These are phyloP conservation scores for Ctenicera cuprea DNA, from an alignment of 2,888 invertebrate genomes.

Conservation along the genomic window DNA sequence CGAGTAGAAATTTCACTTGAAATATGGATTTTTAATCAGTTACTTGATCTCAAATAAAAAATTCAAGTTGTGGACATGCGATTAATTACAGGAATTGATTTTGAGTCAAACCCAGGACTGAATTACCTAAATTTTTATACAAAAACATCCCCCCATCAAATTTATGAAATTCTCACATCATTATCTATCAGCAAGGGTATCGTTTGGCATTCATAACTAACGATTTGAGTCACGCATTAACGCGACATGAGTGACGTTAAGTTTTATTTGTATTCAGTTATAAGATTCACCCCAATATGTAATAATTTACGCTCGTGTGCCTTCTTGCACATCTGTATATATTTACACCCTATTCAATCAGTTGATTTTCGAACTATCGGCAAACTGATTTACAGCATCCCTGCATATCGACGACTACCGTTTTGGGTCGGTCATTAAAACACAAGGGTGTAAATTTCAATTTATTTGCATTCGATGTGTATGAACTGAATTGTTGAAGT, in stretches of 20 bases:
- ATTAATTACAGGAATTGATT: too few relatives aligned
- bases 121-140: too few relatives aligned
- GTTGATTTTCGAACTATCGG: constrained; percentile 30
- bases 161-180: neutral
- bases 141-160: too few relatives aligned
- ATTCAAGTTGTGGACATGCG: too few relatives aligned
- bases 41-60: too few relatives aligned
- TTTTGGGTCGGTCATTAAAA: constrained; percentile 11
- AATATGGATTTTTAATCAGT: too few relatives aligned
- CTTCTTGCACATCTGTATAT: constrained; percentile 45
- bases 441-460: constrained; percentile 18
- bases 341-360: constrained; percentile 50
- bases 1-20: too few relatives aligned
- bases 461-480: constrained; percentile 8
- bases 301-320: constrained; percentile 54
- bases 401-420: neutral
- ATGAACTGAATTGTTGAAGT: constrained; percentile 15
- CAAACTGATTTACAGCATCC: constrained; percentile 27
- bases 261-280: constrained; percentile 20
- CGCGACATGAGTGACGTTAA: neutral
- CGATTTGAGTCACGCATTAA: constrained; percentile 17
- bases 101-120: too few relatives aligned
- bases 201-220: constrained; percentile 9
- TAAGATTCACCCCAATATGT: constrained; percentile 45
- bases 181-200: constrained; percentile 10